Conservation (phyloP, 2,888 invertebrate genomes). For the Diadegma fenestrale region DNA sequence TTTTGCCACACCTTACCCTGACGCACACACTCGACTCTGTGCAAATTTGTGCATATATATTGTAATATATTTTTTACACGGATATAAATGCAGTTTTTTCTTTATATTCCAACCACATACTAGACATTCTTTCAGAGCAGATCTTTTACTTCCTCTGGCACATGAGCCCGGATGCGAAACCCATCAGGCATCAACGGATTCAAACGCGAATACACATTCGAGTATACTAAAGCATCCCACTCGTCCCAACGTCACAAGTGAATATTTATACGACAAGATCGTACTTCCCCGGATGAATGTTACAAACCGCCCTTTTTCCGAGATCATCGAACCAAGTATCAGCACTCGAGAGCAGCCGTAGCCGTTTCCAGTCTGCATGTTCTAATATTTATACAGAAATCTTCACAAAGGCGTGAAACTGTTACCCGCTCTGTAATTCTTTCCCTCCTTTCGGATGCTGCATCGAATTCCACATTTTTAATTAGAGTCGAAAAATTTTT, state of each 20-base stretch:
- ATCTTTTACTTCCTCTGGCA: constrained; percentile 56
- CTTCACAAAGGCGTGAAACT: constrained; percentile 32
- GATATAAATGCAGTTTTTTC: constrained; percentile 37
- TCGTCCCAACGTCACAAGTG: constrained; percentile 2
- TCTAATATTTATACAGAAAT: constrained; percentile 32
- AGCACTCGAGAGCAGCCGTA: constrained; percentile 11
- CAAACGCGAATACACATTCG: constrained; percentile 38
- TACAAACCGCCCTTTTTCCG: constrained; percentile 38
- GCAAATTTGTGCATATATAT: not conserved
- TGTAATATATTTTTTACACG: constrained; percentile 1
- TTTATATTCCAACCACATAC: constrained; percentile 43
- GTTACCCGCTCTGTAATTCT: not conserved
- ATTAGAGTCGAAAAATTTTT: constrained; percentile 43
- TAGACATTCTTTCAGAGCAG: constrained; percentile 61
- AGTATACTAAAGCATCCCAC: not conserved
- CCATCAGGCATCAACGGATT: constrained; percentile 59
- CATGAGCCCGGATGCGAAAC: constrained; percentile 42
- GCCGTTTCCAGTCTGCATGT: not conserved
- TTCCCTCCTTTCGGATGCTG: not conserved
- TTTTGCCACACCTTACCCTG: constrained; percentile 58
- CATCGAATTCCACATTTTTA: constrained; percentile 53
- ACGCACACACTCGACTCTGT: not conserved
- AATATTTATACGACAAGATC: constrained; percentile 41
- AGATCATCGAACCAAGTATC: constrained; percentile 41
- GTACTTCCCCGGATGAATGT: constrained; percentile 29